Conservation (phyloP, 2,113 vertebrate genomes). For the Tapirus terrestris region DNA sequence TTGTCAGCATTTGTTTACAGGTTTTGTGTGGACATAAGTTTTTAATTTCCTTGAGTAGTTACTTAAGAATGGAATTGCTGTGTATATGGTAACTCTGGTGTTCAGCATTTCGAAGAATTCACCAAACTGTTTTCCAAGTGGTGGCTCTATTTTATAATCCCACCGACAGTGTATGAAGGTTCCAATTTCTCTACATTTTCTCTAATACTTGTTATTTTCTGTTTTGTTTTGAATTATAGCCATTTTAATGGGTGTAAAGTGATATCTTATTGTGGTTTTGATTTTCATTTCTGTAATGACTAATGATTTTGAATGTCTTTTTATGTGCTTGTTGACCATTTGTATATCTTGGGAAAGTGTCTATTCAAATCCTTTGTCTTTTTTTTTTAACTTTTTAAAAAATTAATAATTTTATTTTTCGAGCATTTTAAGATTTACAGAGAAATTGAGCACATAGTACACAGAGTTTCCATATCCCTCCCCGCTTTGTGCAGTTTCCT, state of each 20-base stretch:
- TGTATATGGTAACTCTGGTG: not conserved
- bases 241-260: not conserved
- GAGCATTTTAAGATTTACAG: not conserved
- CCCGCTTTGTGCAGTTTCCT: not conserved
- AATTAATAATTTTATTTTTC: not conserved
- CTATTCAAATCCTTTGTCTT: not conserved
- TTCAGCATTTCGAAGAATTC: not conserved
- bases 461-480: not conserved
- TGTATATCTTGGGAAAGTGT: not conserved
- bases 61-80: not conserved
- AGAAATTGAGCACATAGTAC: not conserved
- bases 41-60: not conserved
- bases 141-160: not conserved
- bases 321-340: not conserved
- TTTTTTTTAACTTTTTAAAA: not conserved
- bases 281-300: not conserved
- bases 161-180: not conserved
- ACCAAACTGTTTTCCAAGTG: not conserved
- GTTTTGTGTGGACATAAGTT: not conserved
- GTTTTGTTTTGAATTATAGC: not conserved
- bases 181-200: not conserved
- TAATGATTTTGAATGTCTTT: not conserved
- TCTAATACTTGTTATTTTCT: not conserved
- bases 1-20: not conserved
- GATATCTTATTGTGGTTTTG: not conserved